Base-by-base conservation (phyloP, 2,797 vertebrate species). In the Thunnus albacares region DNA sequence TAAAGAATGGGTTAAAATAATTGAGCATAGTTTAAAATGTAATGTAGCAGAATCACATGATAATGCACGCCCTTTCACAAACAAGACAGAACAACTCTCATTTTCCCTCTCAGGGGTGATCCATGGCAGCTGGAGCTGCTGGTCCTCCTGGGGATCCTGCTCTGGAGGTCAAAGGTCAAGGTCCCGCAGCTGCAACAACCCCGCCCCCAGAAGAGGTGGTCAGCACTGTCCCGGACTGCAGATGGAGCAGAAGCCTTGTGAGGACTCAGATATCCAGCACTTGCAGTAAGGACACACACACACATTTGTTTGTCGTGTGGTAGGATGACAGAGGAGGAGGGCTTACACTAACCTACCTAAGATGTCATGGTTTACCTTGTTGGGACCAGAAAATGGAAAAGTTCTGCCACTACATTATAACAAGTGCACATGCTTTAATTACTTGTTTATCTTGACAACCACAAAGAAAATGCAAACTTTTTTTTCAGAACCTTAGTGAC, bases 41-140 rank as follows among this genome's bases (percentile, higher is more conserved):
- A 38, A 38, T 14, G 41, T 14, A 43, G 41, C 41, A 43, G 12
- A 43, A 43, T 13, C 14, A 14, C 4, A 43, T 14, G 12, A 13
- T 43, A 14, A 43, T 14, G 13, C 41, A 35, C 24, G 5, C 2
- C 9, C 2, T 38, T 35, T 24, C 6, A 26, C 9, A 41, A 22
- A 38, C 11, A 56, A 51, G 10, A 28, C 41, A n/a, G 9, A 49
- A 53, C 38, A 22, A 61, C 43, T 51, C 2, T 43, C 10, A 0
- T 8, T 45, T 43, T 55, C n/a, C 68, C 22, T 77, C 28, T 14
- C 71, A 98, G 97, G 95, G 3, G 92, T 94, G 56, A 86, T 96
- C 53, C 95, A 98, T 65, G 98, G 98, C 63, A 83, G 84, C 43
- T 99, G 98, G 98, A 97, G 89, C 83, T 99, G 98, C 90, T 99